A percentile compares a stretch with the other conserved stretches of the same genome.
phyloP scores from a whole-genome alignment of 2,888 invertebrate genomes.

The Hirtodrosophila confusa region DNA sequence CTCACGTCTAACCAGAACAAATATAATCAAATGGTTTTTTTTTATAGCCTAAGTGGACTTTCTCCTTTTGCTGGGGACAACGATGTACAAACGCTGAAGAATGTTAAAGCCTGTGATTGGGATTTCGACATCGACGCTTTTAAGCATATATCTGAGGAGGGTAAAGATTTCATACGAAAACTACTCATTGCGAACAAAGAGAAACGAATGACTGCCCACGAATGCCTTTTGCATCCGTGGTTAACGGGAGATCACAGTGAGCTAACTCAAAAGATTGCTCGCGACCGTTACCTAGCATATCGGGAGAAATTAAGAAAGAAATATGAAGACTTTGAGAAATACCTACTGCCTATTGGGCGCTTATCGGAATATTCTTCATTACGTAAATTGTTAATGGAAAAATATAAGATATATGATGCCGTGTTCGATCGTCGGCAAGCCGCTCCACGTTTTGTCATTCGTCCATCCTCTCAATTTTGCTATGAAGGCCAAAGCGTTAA shows the following conservation, averaged over 20 bases:
- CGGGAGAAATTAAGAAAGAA: slow-evolving; percentile 94
- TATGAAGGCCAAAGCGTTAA: slow-evolving; percentile 99
- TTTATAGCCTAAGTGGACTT: slow-evolving; percentile 93
- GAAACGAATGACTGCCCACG: slow-evolving; percentile 99
- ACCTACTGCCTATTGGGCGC: slow-evolving; percentile 96
- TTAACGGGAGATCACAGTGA: slow-evolving; percentile 93
- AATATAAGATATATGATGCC: slow-evolving; percentile 98
- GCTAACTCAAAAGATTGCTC: slow-evolving; percentile 91
- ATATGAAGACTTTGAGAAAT: slow-evolving; percentile 92
- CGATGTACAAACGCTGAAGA: slow-evolving; percentile 98
- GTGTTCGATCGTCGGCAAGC: slow-evolving; percentile 99
- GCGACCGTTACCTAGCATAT: slow-evolving; percentile 93
- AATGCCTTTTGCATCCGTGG: slow-evolving; percentile 98
- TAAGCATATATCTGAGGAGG: slow-evolving; percentile 96
- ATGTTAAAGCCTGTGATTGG: slow-evolving; percentile 99
- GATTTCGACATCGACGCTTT: slow-evolving; percentile 99
- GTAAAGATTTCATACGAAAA: slow-evolving; percentile 98
- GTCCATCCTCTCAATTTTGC: slow-evolving; percentile 97
- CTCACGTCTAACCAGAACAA: not conserved
- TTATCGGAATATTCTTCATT: slow-evolving; percentile 98
- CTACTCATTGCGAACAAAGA: slow-evolving; percentile 96
- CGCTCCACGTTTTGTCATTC: slow-evolving; percentile 98
- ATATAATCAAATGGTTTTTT: not conserved
- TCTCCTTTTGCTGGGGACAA: slow-evolving; percentile 99
- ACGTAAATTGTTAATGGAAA: slow-evolving; percentile 96